Percentiles rank a stretch among this genome's conserved stretches.
phyloP scores from a whole-genome alignment of 2,888 invertebrate species.

The Drosophila acutilabella region DNA sequence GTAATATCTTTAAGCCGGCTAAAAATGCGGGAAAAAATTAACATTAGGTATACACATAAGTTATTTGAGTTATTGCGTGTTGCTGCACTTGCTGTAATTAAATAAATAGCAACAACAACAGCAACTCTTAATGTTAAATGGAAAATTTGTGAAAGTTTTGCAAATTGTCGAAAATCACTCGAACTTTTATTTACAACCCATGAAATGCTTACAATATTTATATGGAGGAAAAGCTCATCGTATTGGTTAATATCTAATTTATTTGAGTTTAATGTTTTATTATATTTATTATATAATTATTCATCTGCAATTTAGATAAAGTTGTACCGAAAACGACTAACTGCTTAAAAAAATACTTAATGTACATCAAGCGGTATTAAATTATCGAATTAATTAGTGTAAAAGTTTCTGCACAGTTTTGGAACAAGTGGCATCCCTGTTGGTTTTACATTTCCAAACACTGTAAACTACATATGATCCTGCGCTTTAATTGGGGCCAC shows the following conservation, averaged over 20 bases:
- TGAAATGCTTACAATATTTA: constrained; percentile 5
- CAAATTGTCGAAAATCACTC: constrained; percentile 37
- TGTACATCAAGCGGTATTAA: too few species aligned
- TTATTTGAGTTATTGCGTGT: constrained; percentile 39
- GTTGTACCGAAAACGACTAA: too few species aligned
- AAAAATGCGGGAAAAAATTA: constrained; percentile 14
- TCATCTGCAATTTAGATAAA: too few species aligned
- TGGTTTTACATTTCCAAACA: background rate
- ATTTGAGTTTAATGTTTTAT: too few species aligned
- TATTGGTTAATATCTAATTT: too few species aligned
- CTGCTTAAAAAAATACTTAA: too few species aligned
- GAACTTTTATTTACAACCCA: constrained; percentile 7
- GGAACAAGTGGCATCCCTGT: too few species aligned
- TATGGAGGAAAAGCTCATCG: background rate
- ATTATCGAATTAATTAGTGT: too few species aligned
- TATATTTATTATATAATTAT: too few species aligned
- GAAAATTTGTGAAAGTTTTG: constrained; percentile 58
- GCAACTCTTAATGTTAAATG: constrained; percentile 28
- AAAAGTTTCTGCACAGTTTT: too few species aligned
- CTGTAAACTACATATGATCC: background rate
- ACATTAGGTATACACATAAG: constrained; percentile 5
- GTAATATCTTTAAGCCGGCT: constrained; percentile 7
- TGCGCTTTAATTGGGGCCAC: background rate
- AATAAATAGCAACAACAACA: constrained; percentile 18
- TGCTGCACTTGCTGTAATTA: constrained; percentile 26